Evolutionary conservation across 2,888 invertebrate genomes (phyloP), one percentile per base, ranked within the genome.

Genomic region (Drymonia ruficornis): DNA sequence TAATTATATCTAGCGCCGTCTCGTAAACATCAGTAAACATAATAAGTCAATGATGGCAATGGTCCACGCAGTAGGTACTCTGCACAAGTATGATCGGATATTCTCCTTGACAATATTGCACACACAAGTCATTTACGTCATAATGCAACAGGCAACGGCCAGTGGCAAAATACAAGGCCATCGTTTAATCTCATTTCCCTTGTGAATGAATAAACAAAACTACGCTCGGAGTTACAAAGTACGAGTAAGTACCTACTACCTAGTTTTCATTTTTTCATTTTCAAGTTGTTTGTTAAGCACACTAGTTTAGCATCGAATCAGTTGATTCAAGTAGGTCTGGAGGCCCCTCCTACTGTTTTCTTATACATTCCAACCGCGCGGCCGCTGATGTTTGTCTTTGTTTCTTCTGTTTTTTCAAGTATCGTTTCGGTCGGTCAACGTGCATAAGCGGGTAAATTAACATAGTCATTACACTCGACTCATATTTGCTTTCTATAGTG

Each of bases 401-500:
- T 57, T 56, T 60, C 58, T 49, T 63, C 53, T 61, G 55, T 65
- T 54, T 70, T 64, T 65, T 66, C 61, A 65, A 70, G 68, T 65
- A 65, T 70, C 66, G 64, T 67, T 62, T 72, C 54, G 53, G 52
- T 56, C 63, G 65, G 60, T 67, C 63, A 67, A 55, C 52, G 59
- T 63, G 70, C 74, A 56, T 70, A 62, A 65, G 61, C 59, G 52
- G 38, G 55, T 31, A 66, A 73, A 80, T 81, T 76, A 80, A 68
- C 79, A 80, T 78, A 72, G 63, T 72, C 71, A 76, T 78, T 76
- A 79, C 68, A 64, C 66, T 65, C 65, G 67, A 68, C 64, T 70
- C 62, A 59, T 80, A 74, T 84, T 80, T 81, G 63, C 73, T 77
- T 78, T 77, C 73, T 70, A 73, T 77, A 80, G 73, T 75, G 70